Evolutionary conservation across 2,888 invertebrate species (phyloP).

Genomic region (Capitulum mitella): DNA sequence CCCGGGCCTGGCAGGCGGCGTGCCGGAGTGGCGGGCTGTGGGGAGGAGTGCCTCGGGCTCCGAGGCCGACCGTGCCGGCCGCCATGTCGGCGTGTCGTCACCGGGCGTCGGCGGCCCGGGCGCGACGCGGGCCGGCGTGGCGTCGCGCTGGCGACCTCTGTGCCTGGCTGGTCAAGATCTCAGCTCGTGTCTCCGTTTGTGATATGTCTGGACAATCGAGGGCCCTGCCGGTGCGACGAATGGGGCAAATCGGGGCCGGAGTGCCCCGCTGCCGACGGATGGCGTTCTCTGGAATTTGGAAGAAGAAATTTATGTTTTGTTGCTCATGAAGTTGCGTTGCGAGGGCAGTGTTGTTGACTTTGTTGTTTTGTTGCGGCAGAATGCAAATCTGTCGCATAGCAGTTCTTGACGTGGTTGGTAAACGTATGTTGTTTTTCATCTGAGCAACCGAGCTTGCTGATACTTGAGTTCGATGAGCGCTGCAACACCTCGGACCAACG

Average conservation of each 20-base stretch:
- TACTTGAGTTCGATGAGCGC: not conserved
- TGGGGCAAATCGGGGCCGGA: not conserved
- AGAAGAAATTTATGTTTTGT: slow-evolving; percentile 14
- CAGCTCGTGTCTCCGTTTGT: not conserved
- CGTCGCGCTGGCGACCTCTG: not conserved
- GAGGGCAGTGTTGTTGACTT: not conserved
- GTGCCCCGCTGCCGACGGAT: not conserved
- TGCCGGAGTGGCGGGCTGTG: no score
- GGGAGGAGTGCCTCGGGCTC: no score
- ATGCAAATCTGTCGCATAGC: not conserved
- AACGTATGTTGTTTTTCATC: not conserved
- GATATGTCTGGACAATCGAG: slow-evolving; percentile 12
- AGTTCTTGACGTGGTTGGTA: not conserved
- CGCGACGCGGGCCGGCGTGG: not conserved
- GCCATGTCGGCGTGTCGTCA: no score
- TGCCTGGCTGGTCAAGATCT: slow-evolving; percentile 6
- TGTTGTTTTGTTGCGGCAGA: not conserved
- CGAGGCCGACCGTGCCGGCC: no score
- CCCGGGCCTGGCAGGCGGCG: no score
- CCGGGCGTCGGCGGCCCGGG: not conserved
- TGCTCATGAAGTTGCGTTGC: not conserved
- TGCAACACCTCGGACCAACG: slow-evolving; percentile 9
- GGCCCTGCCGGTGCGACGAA: not conserved
- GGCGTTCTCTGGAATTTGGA: not conserved
- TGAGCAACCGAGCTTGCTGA: slow-evolving; percentile 14